A percentile compares a stretch with the other conserved stretches of the same genome.
Evolutionary conservation across 2,888 invertebrate genomes (phyloP).

Genomic region (Rotaria macrura): DNA sequence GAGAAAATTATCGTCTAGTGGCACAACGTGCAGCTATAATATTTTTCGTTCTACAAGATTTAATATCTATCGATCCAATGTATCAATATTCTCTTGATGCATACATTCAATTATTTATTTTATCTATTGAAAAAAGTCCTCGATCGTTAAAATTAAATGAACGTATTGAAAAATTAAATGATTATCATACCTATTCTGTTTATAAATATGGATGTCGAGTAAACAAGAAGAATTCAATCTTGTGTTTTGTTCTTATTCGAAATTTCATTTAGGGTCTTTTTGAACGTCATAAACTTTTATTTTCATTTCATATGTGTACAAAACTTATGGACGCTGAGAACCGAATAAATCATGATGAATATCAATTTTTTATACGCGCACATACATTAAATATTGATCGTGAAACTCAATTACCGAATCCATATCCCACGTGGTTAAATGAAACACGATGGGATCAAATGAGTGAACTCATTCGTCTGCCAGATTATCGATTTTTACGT

Average conservation of each 20-base stretch:
- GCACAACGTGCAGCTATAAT: conserved; percentile 72
- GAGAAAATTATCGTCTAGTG: conserved; percentile 60
- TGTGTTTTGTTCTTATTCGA: no score
- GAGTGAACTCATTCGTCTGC: conserved; percentile 71
- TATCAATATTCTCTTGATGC: conserved; percentile 79
- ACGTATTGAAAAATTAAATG: conserved; percentile 66
- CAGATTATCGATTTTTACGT: conserved; percentile 75
- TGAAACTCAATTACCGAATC: conserved; percentile 71
- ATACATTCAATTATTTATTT: conserved; percentile 67
- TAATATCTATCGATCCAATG: conserved; percentile 79
- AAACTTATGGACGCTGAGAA: conserved; percentile 67
- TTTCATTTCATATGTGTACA: conserved; percentile 77
- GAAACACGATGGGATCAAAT: conserved; percentile 78
- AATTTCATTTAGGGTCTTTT: conserved; percentile 58
- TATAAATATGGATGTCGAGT: conserved; percentile 57
- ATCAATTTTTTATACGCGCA: conserved; percentile 70
- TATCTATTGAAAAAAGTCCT: conserved; percentile 71
- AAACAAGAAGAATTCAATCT: no score
- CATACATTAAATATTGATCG: conserved; percentile 60
- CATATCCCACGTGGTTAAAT: conserved; percentile 65
- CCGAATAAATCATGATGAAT: conserved; percentile 64
- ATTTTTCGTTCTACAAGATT: conserved; percentile 76
- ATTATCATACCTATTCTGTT: conserved; percentile 73
- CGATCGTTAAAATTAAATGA: conserved; percentile 61
- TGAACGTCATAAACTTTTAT: conserved; percentile 73